Base-by-base conservation (phyloP, 2,797 vertebrate genomes). In the Aldrovandia affinis region DNA sequence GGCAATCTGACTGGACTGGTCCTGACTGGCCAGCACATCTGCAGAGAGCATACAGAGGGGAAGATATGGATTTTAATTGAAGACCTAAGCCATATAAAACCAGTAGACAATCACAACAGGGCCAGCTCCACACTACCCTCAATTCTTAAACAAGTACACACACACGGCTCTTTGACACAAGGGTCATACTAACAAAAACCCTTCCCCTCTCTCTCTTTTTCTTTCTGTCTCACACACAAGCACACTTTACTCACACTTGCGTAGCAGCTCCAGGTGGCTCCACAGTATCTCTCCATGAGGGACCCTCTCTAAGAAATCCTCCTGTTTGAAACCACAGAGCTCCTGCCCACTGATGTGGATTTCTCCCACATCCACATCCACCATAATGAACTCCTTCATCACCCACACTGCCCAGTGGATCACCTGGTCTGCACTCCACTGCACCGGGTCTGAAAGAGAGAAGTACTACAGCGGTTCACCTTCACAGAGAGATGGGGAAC, bases 401-500 rank as follows among this genome's bases (percentile, higher is more conserved):
- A 99, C 98, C 98, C 98, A 99, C 88, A 99, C 96, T 0, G 98
- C 98, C 98, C 98, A 99, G 89, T 99, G 98, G 87, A 99, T 97
- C 83, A 99, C 98, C 89, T 99, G 98, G 89, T 99, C 98, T 75
- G 97, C 97, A 0, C 97, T 96, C 98, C 98, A 99, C 82, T 98
- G 97, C 84, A 98, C 89, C 0, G 98, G 98, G 89, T 99, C 98
- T 99, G 91, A 25, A 28, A 61, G 85, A 80, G 50, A 84, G 15
- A 15, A 20, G 47, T 80, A 22, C 65, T 10, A n/a, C 2, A 78
- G 42, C 2, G 54, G 5, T 18, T n/a, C 7, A 39, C 14, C 42
- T 79, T 54, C 83, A 33, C 68, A 12, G 65, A n/a, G 20, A 25
- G 22, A 18, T 8, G 2, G 2, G 3, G 1, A 0, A 52, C 50